Conservation (phyloP, 2,113 vertebrate species). For the Phalacrocorax pelagicus region DNA sequence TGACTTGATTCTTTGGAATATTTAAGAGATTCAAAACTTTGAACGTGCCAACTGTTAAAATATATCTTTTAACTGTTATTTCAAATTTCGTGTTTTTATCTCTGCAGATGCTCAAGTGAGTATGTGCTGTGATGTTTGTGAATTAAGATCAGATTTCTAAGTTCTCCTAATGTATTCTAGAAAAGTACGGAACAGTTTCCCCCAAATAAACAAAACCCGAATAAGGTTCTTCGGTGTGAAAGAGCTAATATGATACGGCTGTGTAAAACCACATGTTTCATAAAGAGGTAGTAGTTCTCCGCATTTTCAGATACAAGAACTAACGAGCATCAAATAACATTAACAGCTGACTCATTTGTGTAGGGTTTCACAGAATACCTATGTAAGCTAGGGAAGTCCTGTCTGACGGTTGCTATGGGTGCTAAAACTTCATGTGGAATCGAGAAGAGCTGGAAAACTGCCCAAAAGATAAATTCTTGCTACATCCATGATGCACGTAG, state of each 20-base stretch:
- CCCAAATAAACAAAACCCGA: background rate
- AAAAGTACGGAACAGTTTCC: background rate
- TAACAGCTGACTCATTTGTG: background rate
- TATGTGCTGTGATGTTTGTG: background rate
- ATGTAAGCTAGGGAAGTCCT: background rate
- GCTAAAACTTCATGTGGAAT: background rate
- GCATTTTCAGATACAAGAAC: background rate
- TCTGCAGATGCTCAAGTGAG: background rate
- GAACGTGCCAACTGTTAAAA: background rate
- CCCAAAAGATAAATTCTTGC: background rate
- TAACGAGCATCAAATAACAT: background rate
- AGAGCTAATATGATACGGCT: background rate
- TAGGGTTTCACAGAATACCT: background rate
- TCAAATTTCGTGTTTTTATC: background rate
- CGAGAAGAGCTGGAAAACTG: background rate
- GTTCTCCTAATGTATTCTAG: background rate
- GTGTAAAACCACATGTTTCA: background rate
- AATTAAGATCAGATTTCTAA: background rate
- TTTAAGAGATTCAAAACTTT: background rate
- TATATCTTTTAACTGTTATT: background rate
- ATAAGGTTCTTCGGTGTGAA: background rate
- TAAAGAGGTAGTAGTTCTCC: background rate
- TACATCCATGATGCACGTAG: background rate
- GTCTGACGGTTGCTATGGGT: background rate
- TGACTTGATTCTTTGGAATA: background rate